These are phyloP conservation scores for Pygoscelis antarcticus DNA, from an alignment of 2,113 vertebrate genomes.

Conservation along the genomic window DNA sequence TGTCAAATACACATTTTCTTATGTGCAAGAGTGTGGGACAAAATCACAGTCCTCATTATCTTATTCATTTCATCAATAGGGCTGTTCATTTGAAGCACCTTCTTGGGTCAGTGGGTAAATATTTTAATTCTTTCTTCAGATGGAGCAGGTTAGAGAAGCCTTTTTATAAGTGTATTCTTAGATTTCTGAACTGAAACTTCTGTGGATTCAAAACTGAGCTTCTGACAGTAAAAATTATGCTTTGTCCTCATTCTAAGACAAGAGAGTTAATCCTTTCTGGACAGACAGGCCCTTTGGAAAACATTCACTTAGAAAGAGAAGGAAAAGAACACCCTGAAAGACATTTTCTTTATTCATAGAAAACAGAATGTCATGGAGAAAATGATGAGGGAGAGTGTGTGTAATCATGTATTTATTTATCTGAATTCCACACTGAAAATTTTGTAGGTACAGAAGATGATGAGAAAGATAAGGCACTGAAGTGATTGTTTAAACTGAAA, in stretches of 20 bases:
- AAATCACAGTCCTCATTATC: not conserved
- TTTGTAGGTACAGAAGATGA: slow-evolving; percentile 55
- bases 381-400: slow-evolving; percentile 25
- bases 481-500: slow-evolving; percentile 73
- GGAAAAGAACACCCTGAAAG: not conserved
- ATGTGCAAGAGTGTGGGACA: not conserved
- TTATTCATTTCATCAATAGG: not conserved
- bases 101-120: not conserved
- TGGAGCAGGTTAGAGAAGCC: not conserved
- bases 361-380: slow-evolving; percentile 44
- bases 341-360: slow-evolving; percentile 48
- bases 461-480: slow-evolving; percentile 58
- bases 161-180: not conserved
- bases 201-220: not conserved
- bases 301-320: slow-evolving; percentile 14
- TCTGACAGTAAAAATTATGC: slow-evolving; percentile 14
- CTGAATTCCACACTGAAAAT: slow-evolving; percentile 39
- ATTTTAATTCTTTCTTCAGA: slow-evolving; percentile 14
- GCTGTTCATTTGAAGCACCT: not conserved
- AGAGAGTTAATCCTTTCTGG: slow-evolving; percentile 39
- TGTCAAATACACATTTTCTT: not conserved
- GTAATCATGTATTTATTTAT: slow-evolving; percentile 64
- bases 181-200: not conserved
- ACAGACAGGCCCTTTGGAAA: slow-evolving; percentile 29
- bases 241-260: slow-evolving; percentile 22